A percentile compares a stretch with the other conserved stretches of the same genome.
phyloP scores from a whole-genome alignment of 2,888 invertebrate species.

The Pharmacophagus antenor region DNA sequence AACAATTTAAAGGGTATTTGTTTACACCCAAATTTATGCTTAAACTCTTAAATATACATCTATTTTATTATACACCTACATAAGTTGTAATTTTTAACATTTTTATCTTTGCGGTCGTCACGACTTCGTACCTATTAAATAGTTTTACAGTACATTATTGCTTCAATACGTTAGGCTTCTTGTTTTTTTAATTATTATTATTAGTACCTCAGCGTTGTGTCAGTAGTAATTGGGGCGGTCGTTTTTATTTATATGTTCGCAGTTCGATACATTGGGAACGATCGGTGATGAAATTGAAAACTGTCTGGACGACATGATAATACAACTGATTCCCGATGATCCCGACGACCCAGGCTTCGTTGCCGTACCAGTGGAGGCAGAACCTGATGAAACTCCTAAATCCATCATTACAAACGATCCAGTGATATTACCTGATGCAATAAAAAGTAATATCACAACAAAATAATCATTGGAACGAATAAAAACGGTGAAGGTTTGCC shows the following conservation, averaged over 20 bases:
- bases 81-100: no score
- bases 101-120: no score
- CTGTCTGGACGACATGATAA: slow-evolving; percentile 34
- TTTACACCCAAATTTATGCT: no score
- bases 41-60: no score
- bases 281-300: slow-evolving; percentile 25
- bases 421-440: not conserved
- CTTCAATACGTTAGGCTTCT: no score
- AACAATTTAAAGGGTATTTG: no score
- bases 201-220: no score
- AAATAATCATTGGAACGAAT: not conserved
- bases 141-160: no score
- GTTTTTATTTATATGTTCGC: slow-evolving; percentile 24
- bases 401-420: not conserved
- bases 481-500: not conserved
- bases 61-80: no score
- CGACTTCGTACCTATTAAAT: no score
- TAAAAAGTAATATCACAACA: not conserved
- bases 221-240: no score
- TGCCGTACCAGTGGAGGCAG: slow-evolving; percentile 2
- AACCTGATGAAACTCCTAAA: not conserved
- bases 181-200: no score
- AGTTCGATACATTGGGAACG: slow-evolving; percentile 33
- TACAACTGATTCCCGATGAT: slow-evolving; percentile 34
- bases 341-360: slow-evolving; percentile 18